Evolutionary conservation across 1,140 invertebrate genomes (phyloP).

Genomic region (Procambarus virginalis): DNA sequence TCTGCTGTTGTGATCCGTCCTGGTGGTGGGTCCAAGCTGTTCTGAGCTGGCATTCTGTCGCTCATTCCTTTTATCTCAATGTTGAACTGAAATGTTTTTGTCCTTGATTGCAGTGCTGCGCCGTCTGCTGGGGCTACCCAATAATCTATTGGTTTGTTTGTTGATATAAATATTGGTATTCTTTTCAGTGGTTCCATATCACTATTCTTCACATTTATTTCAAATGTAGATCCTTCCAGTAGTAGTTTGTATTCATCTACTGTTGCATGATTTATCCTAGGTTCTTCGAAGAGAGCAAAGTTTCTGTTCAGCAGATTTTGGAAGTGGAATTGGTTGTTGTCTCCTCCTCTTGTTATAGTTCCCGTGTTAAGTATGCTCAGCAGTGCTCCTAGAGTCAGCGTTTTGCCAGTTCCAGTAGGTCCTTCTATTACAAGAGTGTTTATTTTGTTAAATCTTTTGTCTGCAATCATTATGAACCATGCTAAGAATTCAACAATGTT

Average conservation of each 20-base stretch:
- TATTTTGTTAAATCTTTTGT: no score
- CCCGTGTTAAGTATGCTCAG: constrained; percentile 20
- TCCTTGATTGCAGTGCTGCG: background rate
- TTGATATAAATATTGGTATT: constrained; percentile 16
- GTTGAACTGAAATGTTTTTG: constrained; percentile 4
- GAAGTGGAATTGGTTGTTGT: constrained; percentile 29
- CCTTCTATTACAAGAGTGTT: no score
- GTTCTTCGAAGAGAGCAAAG: constrained; percentile 32
- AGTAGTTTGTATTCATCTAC: constrained; percentile 56
- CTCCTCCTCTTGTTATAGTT: constrained; percentile 17
- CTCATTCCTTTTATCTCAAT: constrained; percentile 15
- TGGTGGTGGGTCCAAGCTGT: background rate
- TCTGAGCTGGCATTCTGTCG: background rate
- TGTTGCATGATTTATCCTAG: constrained; percentile 21
- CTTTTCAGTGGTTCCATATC: constrained; percentile 9
- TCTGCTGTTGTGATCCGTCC: background rate
- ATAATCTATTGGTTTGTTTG: constrained; percentile 25
- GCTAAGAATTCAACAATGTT: no score
- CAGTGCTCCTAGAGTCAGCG: constrained; percentile 1
- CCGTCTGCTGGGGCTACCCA: constrained; percentile 24
- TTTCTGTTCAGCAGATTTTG: constrained; percentile 27
- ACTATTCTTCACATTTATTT: constrained; percentile 43
- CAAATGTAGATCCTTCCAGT: constrained; percentile 25
- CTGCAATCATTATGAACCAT: no score
- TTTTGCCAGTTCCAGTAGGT: background rate